Percentiles rank a stretch among this genome's conserved stretches.
Evolutionary conservation across 2,113 vertebrate species (phyloP).

Genomic region (Thunnus thynnus): DNA sequence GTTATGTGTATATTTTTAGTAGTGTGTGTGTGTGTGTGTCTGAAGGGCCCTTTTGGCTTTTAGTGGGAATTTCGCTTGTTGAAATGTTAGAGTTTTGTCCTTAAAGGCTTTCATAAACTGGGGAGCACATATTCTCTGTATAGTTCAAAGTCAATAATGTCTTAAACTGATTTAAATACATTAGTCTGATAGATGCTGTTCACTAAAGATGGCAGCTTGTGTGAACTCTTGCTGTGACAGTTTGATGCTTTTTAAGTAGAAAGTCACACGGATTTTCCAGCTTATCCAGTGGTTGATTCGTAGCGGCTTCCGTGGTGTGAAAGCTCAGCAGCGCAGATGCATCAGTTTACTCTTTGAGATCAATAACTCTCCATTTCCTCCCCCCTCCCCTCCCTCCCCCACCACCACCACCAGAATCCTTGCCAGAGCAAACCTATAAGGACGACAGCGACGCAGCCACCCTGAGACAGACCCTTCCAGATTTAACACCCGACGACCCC

Average conservation of each 20-base stretch:
- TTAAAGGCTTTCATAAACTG: not conserved
- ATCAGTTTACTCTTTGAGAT: constrained; percentile 7
- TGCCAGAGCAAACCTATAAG: constrained; percentile 85
- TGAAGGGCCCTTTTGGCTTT: constrained; percentile 5
- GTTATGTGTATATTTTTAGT: not conserved
- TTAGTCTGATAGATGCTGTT: not conserved
- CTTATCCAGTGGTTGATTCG: not conserved
- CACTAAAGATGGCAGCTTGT: not conserved
- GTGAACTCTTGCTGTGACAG: not conserved
- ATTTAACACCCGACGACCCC: constrained; percentile 94
- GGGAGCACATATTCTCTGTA: not conserved
- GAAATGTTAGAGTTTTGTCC: not conserved
- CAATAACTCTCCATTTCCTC: constrained; percentile 19
- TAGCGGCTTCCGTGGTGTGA: not conserved
- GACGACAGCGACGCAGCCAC: constrained; percentile 94
- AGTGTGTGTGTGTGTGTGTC: not conserved
- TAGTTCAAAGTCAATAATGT: not conserved
- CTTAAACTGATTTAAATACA: not conserved
- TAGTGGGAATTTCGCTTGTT: constrained; percentile 4
- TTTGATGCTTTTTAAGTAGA: constrained; percentile 11
- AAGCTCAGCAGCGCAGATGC: constrained; percentile 19
- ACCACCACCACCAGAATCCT: constrained; percentile 81
- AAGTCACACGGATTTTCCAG: not conserved
- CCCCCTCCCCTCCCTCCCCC: not conserved
- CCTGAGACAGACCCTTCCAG: constrained; percentile 95